Evolutionary conservation across 2,888 invertebrate genomes (phyloP).

Genomic region (Andrena hattorfiana): DNA sequence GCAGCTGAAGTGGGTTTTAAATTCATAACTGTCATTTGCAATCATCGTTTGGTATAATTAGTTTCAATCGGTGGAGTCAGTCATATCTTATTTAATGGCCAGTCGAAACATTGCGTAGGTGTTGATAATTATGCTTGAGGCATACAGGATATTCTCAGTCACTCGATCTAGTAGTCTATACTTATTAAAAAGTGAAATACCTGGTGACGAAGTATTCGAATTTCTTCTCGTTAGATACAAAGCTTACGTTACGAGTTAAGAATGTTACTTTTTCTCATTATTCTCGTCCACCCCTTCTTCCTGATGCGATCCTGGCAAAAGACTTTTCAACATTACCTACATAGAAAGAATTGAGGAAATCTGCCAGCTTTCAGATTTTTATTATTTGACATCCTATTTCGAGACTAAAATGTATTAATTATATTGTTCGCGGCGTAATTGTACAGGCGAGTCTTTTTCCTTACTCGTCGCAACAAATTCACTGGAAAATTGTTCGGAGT

Average conservation of each 20-base stretch:
- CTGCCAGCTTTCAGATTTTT: not conserved
- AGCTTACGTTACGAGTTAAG: constrained; percentile 11
- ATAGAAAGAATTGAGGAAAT: not conserved
- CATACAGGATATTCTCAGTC: no score
- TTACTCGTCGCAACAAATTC: not conserved
- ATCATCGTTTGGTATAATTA: no score
- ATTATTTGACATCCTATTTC: not conserved
- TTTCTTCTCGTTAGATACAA: not conserved
- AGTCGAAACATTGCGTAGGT: no score
- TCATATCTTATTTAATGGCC: no score
- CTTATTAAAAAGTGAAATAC: not conserved
- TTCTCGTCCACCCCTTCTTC: not conserved
- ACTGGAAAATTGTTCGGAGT: not conserved
- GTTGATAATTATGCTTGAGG: no score
- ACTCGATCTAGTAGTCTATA: no score
- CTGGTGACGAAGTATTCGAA: not conserved
- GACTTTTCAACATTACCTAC: constrained; percentile 1
- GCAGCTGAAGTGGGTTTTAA: no score
- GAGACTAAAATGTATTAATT: not conserved
- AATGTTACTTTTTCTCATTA: constrained; percentile 20
- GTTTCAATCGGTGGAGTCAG: no score
- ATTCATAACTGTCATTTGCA: no score
- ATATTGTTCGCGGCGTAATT: not conserved
- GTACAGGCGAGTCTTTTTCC: not conserved
- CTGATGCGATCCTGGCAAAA: not conserved